These are phyloP conservation scores for Cremastobaeus sp. DNA, from an alignment of 2,888 invertebrate species.

Conservation along the genomic window DNA sequence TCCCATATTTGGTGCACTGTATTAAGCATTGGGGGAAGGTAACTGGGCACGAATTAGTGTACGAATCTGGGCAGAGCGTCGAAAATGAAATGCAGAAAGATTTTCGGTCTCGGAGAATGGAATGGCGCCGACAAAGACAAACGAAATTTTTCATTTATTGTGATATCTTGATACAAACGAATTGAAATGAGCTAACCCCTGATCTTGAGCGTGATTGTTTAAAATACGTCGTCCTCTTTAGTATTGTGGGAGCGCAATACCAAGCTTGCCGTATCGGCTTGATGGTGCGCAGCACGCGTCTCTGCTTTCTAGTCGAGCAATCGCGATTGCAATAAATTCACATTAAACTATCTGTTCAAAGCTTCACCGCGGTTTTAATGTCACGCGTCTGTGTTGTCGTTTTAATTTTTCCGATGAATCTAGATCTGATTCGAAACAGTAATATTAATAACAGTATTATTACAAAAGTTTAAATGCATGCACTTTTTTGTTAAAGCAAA, in stretches of 20 bases:
- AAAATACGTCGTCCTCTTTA: constrained; percentile 66
- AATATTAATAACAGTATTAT: constrained; percentile 23
- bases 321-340: constrained; percentile 78
- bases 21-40: constrained; percentile 71
- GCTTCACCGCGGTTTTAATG: constrained; percentile 58
- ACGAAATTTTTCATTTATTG: constrained; percentile 38
- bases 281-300: constrained; percentile 70
- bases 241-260: constrained; percentile 68
- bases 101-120: constrained; percentile 4
- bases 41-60: no score
- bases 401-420: constrained; percentile 57
- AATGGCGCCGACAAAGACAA: background rate
- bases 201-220: constrained; percentile 58
- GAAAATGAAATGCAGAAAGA: no score
- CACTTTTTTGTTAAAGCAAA: no score
- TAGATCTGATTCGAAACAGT: constrained; percentile 28
- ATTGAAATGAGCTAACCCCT: constrained; percentile 56
- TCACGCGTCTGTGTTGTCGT: constrained; percentile 48
- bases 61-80: no score
- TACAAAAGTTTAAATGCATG: no score
- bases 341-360: constrained; percentile 76
- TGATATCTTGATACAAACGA: constrained; percentile 53
- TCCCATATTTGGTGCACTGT: constrained; percentile 49
- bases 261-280: constrained; percentile 58
- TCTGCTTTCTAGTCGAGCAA: constrained; percentile 71